phyloP scores from a whole-genome alignment of 2,888 invertebrate genomes.

The Yponomeuta plumbellus region DNA sequence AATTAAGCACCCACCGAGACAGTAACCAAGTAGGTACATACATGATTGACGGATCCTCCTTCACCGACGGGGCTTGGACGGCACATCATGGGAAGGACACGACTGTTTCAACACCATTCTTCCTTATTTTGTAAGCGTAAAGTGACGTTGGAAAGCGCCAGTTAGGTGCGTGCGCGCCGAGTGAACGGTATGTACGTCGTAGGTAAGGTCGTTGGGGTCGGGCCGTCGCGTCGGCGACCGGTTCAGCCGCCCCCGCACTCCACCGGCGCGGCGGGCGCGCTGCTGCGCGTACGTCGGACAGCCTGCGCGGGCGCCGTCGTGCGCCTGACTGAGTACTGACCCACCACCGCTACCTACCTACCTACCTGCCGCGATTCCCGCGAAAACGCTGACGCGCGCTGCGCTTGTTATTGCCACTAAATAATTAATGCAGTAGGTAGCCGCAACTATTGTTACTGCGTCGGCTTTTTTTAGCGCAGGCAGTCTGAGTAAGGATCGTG shows the following conservation, averaged over 20 bases:
- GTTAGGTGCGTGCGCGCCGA: slow-evolving; percentile 14
- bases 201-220: slow-evolving; percentile 18
- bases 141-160: slow-evolving; percentile 6
- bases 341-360: background rate
- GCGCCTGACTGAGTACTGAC: slow-evolving; percentile 3
- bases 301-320: background rate
- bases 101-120: background rate
- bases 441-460: too few species aligned
- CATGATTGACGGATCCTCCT: background rate
- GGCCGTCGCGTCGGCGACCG: slow-evolving; percentile 13
- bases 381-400: too few species aligned
- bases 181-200: slow-evolving; percentile 18
- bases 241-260: slow-evolving; percentile 17
- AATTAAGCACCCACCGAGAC: background rate
- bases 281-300: background rate
- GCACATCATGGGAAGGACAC: background rate
- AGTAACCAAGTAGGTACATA: background rate
- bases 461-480: too few species aligned
- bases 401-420: too few species aligned
- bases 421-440: too few species aligned
- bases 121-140: background rate
- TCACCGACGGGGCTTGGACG: background rate
- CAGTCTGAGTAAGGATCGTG: too few species aligned
- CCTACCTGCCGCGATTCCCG: too few species aligned
- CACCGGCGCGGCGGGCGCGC: background rate